Percentiles rank a stretch among this genome's conserved stretches.
Conservation (phyloP, 2,797 vertebrate species). For the Trematomus bernacchii region DNA sequence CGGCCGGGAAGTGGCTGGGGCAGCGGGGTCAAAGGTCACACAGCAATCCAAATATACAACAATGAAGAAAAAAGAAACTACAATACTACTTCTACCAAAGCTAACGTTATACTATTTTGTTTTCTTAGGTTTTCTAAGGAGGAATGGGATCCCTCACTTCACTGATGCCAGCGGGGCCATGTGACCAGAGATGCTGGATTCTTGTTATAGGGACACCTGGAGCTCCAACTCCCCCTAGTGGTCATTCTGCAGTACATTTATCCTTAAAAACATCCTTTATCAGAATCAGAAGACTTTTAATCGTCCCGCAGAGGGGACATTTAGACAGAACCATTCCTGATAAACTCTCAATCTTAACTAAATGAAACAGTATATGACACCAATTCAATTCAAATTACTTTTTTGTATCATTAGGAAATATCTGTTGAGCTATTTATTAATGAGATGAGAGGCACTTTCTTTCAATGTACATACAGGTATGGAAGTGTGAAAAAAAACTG, state of each 20-base stretch:
- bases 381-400: too few species aligned
- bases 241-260: neutral
- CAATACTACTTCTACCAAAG: slow-evolving; percentile 31
- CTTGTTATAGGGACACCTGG: neutral
- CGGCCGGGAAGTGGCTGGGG: slow-evolving; percentile 81
- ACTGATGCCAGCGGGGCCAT: neutral
- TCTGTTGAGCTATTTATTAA: neutral
- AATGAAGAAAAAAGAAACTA: slow-evolving; percentile 36
- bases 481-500: too few species aligned
- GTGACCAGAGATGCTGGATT: neutral
- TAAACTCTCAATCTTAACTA: too few species aligned
- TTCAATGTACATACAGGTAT: too few species aligned
- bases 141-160: slow-evolving; percentile 34
- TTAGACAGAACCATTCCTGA: too few species aligned
- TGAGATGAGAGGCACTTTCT: neutral
- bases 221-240: slow-evolving; percentile 58
- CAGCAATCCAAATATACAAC: slow-evolving; percentile 76
- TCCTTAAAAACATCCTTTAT: neutral
- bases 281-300: too few species aligned
- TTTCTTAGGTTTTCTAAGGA: slow-evolving; percentile 2
- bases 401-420: neutral
- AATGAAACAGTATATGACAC: too few species aligned
- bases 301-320: too few species aligned
- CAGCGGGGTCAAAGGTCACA: slow-evolving; percentile 84
- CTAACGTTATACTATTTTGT: slow-evolving; percentile 23